phyloP scores from a whole-genome alignment of 2,888 invertebrate genomes.

The Parnassius glacialis region DNA sequence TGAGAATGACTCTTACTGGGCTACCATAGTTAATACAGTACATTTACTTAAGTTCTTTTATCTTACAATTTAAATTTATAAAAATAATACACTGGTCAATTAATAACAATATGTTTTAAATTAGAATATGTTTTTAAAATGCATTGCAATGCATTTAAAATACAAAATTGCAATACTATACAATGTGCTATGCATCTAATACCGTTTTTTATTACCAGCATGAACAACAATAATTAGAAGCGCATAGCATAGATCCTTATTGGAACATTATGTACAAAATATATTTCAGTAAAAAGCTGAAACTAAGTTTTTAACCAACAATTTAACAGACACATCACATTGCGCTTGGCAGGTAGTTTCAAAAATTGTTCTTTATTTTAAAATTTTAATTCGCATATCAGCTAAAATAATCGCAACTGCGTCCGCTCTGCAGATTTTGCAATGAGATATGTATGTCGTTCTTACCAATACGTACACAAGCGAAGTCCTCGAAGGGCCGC shows the following conservation, averaged over 20 bases:
- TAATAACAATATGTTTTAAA: no score
- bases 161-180: not conserved
- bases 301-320: not conserved
- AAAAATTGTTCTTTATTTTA: conserved; percentile 15
- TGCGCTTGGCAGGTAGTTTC: conserved; percentile 33
- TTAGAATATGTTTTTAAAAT: no score
- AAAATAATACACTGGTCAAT: no score
- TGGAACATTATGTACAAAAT: no score
- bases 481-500: conserved; percentile 7
- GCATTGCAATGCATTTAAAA: not conserved
- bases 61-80: no score
- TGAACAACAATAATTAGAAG: not conserved
- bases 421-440: conserved; percentile 33
- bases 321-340: conserved; percentile 45
- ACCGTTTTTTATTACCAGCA: no score
- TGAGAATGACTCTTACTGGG: no score
- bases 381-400: conserved; percentile 35
- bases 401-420: conserved; percentile 28
- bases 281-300: not conserved
- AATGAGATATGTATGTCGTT: conserved; percentile 51
- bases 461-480: conserved; percentile 34
- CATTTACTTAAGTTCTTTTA: no score
- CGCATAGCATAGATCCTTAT: not conserved
- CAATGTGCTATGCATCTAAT: no score
- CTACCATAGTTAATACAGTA: no score